These are phyloP conservation scores for Zhuqinia jingwanae DNA, from an alignment of 2,888 invertebrate genomes.

Conservation along the genomic window DNA sequence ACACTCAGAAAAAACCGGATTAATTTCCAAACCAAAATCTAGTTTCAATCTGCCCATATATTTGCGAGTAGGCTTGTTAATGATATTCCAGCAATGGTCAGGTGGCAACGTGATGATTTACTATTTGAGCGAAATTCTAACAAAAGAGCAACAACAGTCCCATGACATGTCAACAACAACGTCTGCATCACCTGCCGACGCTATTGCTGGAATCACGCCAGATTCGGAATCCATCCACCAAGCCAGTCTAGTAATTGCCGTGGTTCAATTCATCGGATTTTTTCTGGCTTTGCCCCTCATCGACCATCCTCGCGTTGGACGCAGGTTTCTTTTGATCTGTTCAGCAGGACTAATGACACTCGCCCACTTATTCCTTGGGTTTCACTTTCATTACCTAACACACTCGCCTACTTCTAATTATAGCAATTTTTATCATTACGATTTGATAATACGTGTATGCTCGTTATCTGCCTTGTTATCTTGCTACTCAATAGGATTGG, in stretches of 20 bases:
- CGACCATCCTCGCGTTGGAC: conserved; percentile 83
- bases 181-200: too few species aligned
- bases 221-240: conserved; percentile 82
- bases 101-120: conserved; percentile 84
- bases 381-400: conserved; percentile 82
- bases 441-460: background rate
- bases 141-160: conserved; percentile 57
- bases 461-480: conserved; percentile 83
- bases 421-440: background rate
- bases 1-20: conserved; percentile 37
- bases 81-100: conserved; percentile 83
- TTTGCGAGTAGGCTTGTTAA: conserved; percentile 68
- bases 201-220: too few species aligned
- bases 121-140: conserved; percentile 87
- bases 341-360: conserved; percentile 84
- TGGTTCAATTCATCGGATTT: conserved; percentile 87
- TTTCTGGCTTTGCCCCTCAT: conserved; percentile 84
- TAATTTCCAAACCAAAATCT: conserved; percentile 3
- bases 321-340: conserved; percentile 84
- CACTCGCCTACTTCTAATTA: conserved; percentile 82
- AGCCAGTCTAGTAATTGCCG: conserved; percentile 89
- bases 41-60: conserved; percentile 43
- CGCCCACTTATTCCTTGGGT: conserved; percentile 83
- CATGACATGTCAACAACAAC: background rate
- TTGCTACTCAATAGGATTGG: conserved; percentile 85